These are phyloP conservation scores for Nymphicus hollandicus DNA, from an alignment of 2,113 vertebrate genomes.

Conservation along the genomic window DNA sequence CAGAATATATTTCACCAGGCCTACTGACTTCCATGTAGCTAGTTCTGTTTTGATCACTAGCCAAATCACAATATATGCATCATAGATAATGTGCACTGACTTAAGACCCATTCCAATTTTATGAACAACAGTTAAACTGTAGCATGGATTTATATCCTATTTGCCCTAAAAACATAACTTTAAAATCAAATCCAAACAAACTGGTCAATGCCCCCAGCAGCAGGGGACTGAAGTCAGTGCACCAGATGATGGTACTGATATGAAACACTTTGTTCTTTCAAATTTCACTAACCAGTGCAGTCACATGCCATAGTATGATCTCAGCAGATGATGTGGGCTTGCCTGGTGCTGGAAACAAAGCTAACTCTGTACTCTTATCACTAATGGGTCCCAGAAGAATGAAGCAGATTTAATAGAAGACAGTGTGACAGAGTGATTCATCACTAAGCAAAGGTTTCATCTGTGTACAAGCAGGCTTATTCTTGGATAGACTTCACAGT, in stretches of 20 bases:
- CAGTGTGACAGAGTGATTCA: neutral
- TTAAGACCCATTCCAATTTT: neutral
- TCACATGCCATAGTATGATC: neutral
- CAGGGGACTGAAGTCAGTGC: neutral
- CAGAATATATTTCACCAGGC: neutral
- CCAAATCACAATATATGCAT: neutral
- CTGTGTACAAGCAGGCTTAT: neutral
- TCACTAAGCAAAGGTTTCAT: neutral
- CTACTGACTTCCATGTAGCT: neutral
- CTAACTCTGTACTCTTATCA: neutral
- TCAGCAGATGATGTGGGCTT: neutral
- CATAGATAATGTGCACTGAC: accelerated
- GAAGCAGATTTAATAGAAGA: neutral
- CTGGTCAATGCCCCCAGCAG: neutral
- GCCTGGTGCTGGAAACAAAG: neutral
- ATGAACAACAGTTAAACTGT: neutral
- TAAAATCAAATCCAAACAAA: neutral
- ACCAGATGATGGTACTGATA: neutral
- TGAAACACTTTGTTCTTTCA: neutral
- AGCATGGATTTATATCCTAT: neutral
- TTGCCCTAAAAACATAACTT: neutral
- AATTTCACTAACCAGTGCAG: neutral
- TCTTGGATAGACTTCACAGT: neutral
- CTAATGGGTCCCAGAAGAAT: neutral
- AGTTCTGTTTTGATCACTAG: neutral